A percentile compares a stretch with the other conserved stretches of the same genome.
phyloP scores from a whole-genome alignment of 2,888 invertebrate species.

The Cancer borealis region DNA sequence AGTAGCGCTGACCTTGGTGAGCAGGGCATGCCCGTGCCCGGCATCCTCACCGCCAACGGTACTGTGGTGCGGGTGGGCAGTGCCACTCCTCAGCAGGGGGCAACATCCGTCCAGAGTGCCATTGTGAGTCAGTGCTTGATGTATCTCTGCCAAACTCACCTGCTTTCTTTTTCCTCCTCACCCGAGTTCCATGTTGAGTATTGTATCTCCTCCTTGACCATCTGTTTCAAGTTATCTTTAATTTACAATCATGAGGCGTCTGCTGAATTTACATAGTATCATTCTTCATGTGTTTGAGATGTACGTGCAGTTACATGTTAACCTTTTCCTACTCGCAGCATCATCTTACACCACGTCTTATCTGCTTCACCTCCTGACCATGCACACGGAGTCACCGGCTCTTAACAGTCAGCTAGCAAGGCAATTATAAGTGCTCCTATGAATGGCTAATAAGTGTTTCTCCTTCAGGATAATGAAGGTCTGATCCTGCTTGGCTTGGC shows the following conservation, averaged over 20 bases:
- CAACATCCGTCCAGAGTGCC: slow-evolving; percentile 45
- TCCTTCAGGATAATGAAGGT: slow-evolving; percentile 51
- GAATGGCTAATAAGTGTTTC: background rate
- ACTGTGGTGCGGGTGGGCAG: slow-evolving; percentile 36
- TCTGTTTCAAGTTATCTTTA: background rate
- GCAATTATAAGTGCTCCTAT: background rate
- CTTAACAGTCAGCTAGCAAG: slow-evolving; percentile 6
- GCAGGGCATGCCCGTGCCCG: slow-evolving; percentile 32
- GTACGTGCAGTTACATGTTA: background rate
- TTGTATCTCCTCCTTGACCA: background rate
- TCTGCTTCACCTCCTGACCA: background rate
- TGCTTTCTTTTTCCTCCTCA: background rate
- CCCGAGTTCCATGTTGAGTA: background rate
- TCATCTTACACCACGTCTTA: background rate
- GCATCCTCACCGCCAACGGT: slow-evolving; percentile 28
- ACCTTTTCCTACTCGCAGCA: background rate
- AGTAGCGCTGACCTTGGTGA: background rate
- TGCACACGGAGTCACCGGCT: background rate
- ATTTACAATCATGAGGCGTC: background rate
- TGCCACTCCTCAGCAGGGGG: background rate
- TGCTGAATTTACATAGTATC: background rate
- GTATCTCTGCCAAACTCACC: background rate
- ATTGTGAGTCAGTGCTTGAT: slow-evolving; percentile 44
- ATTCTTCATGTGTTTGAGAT: too few species aligned
- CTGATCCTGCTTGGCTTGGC: slow-evolving; percentile 60